A percentile compares a stretch with the other conserved stretches of the same genome.
These are phyloP conservation scores for Anodontia alba DNA, from an alignment of 2,888 invertebrate genomes.

Conservation along the genomic window DNA sequence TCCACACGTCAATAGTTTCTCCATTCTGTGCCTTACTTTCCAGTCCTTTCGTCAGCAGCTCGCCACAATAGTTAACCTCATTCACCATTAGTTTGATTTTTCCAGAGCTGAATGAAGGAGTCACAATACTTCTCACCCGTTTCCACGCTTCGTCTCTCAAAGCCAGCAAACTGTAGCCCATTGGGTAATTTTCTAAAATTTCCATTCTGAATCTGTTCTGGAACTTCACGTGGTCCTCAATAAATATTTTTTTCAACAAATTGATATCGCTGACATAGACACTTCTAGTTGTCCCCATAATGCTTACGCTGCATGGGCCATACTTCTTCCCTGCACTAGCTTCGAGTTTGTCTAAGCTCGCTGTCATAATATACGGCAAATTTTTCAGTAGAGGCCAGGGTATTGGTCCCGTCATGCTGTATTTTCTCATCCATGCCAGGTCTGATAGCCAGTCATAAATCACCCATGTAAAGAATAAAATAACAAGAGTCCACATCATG, in stretches of 20 bases:
- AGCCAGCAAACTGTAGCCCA: slow-evolving; percentile 41
- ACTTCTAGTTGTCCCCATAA: slow-evolving; percentile 26
- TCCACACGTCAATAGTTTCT: slow-evolving; percentile 56
- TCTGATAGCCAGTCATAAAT: slow-evolving; percentile 41
- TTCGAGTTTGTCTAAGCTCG: no score
- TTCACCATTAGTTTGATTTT: slow-evolving; percentile 61
- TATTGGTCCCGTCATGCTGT: slow-evolving; percentile 43
- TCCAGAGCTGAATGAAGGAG: slow-evolving; percentile 64
- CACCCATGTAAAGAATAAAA: not conserved
- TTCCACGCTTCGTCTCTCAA: slow-evolving; percentile 66
- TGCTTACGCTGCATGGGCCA: not conserved
- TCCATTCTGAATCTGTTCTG: slow-evolving; percentile 53
- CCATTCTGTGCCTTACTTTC: slow-evolving; percentile 42
- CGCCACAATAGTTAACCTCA: slow-evolving; percentile 50
- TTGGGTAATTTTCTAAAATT: slow-evolving; percentile 27
- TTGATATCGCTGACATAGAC: slow-evolving; percentile 58
- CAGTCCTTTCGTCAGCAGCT: slow-evolving; percentile 41
- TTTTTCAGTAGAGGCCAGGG: slow-evolving; percentile 39
- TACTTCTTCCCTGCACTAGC: no score
- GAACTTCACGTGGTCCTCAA: slow-evolving; percentile 65
- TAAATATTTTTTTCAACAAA: slow-evolving; percentile 61
- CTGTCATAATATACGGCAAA: no score
- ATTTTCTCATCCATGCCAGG: slow-evolving; percentile 35
- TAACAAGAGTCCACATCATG: not conserved
- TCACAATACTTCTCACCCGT: slow-evolving; percentile 58